phyloP scores from a whole-genome alignment of 2,113 vertebrate genomes.

The Ellobius talpinus region DNA sequence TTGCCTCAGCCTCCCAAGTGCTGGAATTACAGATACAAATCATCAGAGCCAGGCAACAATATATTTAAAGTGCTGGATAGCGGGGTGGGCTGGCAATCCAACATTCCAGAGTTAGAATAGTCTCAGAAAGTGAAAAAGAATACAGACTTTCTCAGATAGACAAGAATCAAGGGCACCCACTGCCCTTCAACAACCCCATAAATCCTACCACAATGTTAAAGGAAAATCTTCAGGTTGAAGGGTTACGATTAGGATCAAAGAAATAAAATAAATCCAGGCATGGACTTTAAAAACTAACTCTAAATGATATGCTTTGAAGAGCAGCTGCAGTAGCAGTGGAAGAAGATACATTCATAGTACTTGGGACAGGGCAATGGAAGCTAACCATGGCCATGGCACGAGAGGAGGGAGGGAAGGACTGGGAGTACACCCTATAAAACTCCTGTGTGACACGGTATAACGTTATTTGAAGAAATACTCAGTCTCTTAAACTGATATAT shows the following conservation, averaged over 20 bases:
- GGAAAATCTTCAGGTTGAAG: not conserved
- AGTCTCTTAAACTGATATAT: too few species aligned
- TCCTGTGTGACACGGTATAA: not conserved
- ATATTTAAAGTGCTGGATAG: not conserved
- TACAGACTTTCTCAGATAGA: not conserved
- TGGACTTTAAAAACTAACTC: not conserved
- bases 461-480: not conserved
- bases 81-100: not conserved
- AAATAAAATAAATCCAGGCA: not conserved
- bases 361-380: not conserved
- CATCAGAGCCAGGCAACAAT: not conserved
- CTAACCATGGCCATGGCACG: not conserved
- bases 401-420: not conserved
- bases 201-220: not conserved
- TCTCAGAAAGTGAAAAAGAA: constrained; percentile 12
- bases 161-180: not conserved
- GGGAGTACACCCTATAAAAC: not conserved
- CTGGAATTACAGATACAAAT: not conserved
- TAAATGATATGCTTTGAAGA: not conserved
- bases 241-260: not conserved
- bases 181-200: not conserved
- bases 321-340: not conserved
- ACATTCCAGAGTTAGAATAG: not conserved
- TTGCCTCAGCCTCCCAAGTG: not conserved
- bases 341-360: not conserved